Evolutionary conservation across 2,797 vertebrate species (phyloP).

Genomic region (Hippoglossus hippoglossus): DNA sequence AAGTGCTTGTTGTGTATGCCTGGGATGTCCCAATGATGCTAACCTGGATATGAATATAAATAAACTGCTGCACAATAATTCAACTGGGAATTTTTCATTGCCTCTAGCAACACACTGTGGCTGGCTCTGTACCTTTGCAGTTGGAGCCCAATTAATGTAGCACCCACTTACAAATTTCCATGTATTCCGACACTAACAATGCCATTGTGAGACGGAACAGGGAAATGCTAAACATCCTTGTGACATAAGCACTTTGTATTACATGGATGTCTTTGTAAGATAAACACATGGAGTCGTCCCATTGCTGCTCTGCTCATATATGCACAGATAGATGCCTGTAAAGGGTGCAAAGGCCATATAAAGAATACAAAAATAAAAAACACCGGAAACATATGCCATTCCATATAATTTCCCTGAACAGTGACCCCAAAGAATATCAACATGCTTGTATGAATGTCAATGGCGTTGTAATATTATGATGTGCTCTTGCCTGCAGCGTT

Average conservation of each 20-base stretch:
- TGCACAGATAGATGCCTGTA: no score
- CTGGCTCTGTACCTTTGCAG: constrained; percentile 37
- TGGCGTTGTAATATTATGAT: background rate
- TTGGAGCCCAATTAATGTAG: constrained; percentile 47
- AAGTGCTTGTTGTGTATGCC: constrained; percentile 32
- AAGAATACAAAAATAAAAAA: no score
- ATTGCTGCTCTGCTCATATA: no score
- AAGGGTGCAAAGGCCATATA: no score
- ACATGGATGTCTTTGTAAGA: constrained; percentile 26
- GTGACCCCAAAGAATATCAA: background rate
- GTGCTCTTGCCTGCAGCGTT: background rate
- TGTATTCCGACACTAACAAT: constrained; percentile 40
- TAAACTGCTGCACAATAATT: constrained; percentile 37
- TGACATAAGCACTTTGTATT: constrained; percentile 30
- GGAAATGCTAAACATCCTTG: constrained; percentile 15
- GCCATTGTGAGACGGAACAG: constrained; percentile 12
- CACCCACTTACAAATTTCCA: constrained; percentile 35
- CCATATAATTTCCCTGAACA: background rate
- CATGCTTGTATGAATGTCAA: background rate
- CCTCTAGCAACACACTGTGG: constrained; percentile 23
- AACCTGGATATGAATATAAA: constrained; percentile 63
- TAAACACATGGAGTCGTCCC: background rate
- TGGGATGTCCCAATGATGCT: constrained; percentile 50
- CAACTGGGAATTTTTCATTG: constrained; percentile 33
- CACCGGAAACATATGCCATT: no score